Evolutionary conservation across 2,797 vertebrate species (phyloP).

Genomic region (Meda fulgida): DNA sequence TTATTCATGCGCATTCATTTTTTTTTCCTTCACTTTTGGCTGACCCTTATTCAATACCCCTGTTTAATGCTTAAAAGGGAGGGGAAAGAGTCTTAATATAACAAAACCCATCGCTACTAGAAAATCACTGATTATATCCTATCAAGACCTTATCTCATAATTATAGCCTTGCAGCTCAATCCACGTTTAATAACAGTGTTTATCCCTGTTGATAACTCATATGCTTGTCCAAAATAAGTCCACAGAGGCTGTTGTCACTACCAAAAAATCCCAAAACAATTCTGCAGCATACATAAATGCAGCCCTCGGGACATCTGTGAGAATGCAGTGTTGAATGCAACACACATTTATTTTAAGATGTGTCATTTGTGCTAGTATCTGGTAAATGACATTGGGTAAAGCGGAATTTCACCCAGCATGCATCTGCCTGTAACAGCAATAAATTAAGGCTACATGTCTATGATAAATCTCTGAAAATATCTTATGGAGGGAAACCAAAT

Average conservation of each 20-base stretch:
- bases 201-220: conserved; percentile 67
- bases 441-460: not conserved
- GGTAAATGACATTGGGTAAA: conserved; percentile 23
- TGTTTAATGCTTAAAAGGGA: not conserved
- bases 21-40: not conserved
- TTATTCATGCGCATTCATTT: not conserved
- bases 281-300: conserved; percentile 67
- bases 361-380: conserved; percentile 64
- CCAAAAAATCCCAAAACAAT: conserved; percentile 60
- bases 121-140: conserved; percentile 73
- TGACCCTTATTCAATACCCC: not conserved
- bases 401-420: not conserved
- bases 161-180: conserved; percentile 67
- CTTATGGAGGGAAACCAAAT: not conserved
- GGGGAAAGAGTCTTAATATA: conserved; percentile 45
- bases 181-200: conserved; percentile 75
- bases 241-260: conserved; percentile 54
- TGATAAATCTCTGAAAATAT: not conserved
- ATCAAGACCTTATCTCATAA: conserved; percentile 70
- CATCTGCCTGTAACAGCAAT: conserved; percentile 8
- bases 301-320: conserved; percentile 47
- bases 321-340: conserved; percentile 13
- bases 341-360: conserved; percentile 57
- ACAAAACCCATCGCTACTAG: conserved; percentile 57
- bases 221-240: conserved; percentile 66